Evolutionary conservation across 2,797 vertebrate genomes (phyloP).

Genomic region (Propithecus perrieri): DNA sequence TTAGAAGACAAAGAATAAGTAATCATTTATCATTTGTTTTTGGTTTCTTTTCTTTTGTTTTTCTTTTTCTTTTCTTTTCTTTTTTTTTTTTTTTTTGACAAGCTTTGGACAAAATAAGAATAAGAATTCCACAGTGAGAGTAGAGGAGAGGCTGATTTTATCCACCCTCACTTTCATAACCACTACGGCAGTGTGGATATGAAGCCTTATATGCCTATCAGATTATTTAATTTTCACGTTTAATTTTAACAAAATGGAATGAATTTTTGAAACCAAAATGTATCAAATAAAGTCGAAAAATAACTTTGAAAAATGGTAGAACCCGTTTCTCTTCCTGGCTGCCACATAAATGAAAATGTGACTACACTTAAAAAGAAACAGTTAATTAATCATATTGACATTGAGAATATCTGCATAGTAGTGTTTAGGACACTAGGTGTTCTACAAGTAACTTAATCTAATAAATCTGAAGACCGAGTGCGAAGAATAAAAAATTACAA

Average conservation of each 20-base stretch:
- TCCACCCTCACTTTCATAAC: neutral
- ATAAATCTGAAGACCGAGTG: neutral
- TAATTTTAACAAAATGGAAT: slow-evolving; percentile 57
- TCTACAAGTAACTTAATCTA: neutral
- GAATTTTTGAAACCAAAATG: neutral
- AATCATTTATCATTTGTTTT: neutral
- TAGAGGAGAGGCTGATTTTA: neutral
- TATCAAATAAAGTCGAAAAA: slow-evolving; percentile 54
- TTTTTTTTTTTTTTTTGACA: neutral
- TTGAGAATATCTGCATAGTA: slow-evolving; percentile 37
- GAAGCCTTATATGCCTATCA: neutral
- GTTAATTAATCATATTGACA: slow-evolving; percentile 36
- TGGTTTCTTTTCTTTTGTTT: neutral
- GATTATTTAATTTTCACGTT: slow-evolving; percentile 44
- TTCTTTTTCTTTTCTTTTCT: neutral
- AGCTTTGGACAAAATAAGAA: neutral
- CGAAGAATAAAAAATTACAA: neutral
- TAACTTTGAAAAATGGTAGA: neutral
- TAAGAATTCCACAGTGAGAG: neutral
- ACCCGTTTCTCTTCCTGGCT: neutral
- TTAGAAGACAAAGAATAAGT: neutral
- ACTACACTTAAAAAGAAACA: slow-evolving; percentile 42
- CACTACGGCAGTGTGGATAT: neutral
- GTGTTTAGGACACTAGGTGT: neutral
- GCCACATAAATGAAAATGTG: neutral